Evolutionary conservation across 2,797 vertebrate species (phyloP).

Genomic region (Syndactyla subalaris): DNA sequence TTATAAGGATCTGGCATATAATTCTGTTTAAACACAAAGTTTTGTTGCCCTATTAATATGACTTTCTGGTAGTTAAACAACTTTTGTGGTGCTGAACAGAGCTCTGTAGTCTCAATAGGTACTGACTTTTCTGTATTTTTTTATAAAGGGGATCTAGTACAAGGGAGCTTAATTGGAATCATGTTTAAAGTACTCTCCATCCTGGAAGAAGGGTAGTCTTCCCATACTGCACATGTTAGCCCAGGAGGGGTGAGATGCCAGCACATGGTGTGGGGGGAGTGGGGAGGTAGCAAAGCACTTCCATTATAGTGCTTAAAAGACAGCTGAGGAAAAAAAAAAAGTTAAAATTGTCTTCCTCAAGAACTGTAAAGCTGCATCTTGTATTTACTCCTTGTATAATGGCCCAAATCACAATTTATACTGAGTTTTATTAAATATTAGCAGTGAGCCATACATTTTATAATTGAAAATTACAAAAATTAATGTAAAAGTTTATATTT

Average conservation of each 20-base stretch:
- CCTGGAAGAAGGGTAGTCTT: background rate
- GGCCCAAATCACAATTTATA: background rate
- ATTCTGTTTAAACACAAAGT: background rate
- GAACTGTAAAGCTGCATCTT: background rate
- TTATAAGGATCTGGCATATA: background rate
- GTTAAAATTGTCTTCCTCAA: background rate
- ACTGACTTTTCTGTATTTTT: background rate
- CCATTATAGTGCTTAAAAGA: background rate
- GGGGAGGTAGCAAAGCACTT: background rate
- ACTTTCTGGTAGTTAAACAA: background rate
- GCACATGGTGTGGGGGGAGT: background rate
- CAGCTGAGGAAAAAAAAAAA: background rate
- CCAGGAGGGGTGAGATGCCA: background rate
- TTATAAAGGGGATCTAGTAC: background rate
- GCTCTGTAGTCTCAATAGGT: background rate
- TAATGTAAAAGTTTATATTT: background rate
- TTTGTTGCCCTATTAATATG: background rate
- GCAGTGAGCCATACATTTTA: background rate
- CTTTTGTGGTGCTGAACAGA: background rate
- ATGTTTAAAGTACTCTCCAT: background rate
- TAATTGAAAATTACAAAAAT: slow-evolving; percentile 7
- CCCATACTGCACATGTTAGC: background rate
- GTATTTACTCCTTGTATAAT: background rate
- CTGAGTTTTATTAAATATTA: background rate
- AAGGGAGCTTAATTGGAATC: background rate